Base-by-base conservation (phyloP, 2,113 vertebrate genomes). In the Percopsis transmontana region DNA sequence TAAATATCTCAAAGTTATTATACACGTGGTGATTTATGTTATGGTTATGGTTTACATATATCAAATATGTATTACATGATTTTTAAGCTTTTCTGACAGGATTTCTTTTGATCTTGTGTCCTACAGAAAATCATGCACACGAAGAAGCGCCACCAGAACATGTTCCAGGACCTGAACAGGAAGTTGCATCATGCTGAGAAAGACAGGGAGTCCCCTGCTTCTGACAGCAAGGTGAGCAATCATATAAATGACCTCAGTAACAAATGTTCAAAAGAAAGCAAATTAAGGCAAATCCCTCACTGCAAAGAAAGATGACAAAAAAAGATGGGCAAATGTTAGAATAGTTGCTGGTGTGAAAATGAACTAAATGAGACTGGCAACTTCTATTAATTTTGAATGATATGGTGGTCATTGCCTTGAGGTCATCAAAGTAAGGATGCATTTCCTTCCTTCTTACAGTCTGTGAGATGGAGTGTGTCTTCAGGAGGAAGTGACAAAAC, bases 101-200 rank as follows among this genome's bases (percentile, higher is more conserved):
- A 23, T 42, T 21, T 62, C 38, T 15, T 39, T 24, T 48, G 39
- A 11, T 76, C 59, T 48, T 88, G 21, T 67, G 19, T 16, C 45
- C 7, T 88, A 8, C 54, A 99, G 97, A 99, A 99, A 92, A 98
- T 99, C 83, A 99, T 99, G 97, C 97, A 99, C 92, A 99, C 97
- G 2, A 93, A 97, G 80, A 99, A 99, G 87, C 94, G 97, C 70
- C 97, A 99, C 89, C 97, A 99, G 88, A 98, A 99, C 93, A 98
- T 99, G 97, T 98, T 99, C 88, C 97, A 99, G 90, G 97, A 99
- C 85, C 92, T 99, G 44, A 99, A 97, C 90, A 94, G 96, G 87
- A 99, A 97, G 85, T 81, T 98, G 72, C 97, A 99, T 90, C 96
- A 97, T 0, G 91, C 94, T 63, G 95, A 97, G 40, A 97, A 96